Evolutionary conservation across 2,797 vertebrate species (phyloP).

Genomic region (Oophaga sylvatica): DNA sequence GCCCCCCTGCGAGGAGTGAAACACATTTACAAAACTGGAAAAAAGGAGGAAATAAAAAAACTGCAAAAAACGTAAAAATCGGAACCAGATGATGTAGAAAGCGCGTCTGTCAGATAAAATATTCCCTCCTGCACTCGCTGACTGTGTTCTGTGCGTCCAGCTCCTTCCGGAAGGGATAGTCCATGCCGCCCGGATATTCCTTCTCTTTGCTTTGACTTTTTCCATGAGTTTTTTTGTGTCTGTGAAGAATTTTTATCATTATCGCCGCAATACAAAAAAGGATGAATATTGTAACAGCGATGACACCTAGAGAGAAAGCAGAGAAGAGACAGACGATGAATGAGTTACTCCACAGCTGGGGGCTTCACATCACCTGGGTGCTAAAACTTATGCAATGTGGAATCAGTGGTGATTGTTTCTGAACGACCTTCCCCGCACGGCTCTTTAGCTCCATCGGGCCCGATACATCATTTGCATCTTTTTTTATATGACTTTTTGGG

Average conservation of each 20-base stretch:
- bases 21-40: conserved; percentile 59
- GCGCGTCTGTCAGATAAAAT: conserved; percentile 87
- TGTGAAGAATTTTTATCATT: conserved; percentile 88
- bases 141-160: conserved; percentile 88
- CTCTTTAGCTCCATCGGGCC: neutral
- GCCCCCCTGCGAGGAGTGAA: neutral
- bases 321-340: neutral
- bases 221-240: conserved; percentile 82
- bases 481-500: no score
- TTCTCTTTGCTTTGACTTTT: conserved; percentile 81
- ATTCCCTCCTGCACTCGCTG: conserved; percentile 92
- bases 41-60: conserved; percentile 58
- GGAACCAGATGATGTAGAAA: conserved; percentile 27
- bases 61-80: conserved; percentile 47
- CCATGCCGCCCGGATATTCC: conserved; percentile 83
- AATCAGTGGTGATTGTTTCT: neutral
- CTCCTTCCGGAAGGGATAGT: conserved; percentile 79
- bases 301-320: conserved; percentile 79
- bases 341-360: neutral
- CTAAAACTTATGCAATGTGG: neutral
- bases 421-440: neutral
- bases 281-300: conserved; percentile 91
- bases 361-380: neutral
- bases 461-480: neutral
- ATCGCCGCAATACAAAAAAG: conserved; percentile 86